These are phyloP conservation scores for Brenthis daphne DNA, from an alignment of 2,888 invertebrate species.

Conservation along the genomic window DNA sequence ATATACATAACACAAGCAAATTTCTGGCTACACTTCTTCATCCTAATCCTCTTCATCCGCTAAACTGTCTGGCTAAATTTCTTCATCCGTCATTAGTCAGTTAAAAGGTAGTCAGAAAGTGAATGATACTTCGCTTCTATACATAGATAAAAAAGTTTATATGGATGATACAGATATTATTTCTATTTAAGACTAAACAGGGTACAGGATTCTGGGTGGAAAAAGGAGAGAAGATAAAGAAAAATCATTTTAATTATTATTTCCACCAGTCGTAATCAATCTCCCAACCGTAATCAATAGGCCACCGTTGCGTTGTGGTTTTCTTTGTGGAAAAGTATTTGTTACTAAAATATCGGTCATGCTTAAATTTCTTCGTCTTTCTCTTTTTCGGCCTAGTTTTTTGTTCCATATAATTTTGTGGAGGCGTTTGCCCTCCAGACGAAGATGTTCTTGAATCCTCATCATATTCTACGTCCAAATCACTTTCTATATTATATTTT, in stretches of 20 bases:
- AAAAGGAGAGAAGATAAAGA: neutral
- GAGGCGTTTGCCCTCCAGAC: neutral
- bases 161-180: neutral
- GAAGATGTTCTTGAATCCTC: neutral
- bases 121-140: no score
- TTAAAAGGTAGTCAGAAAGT: no score
- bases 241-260: neutral
- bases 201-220: no score
- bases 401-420: neutral
- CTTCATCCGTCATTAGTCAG: no score
- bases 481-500: constrained; percentile 43
- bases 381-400: neutral
- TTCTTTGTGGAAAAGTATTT: neutral
- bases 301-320: constrained; percentile 43
- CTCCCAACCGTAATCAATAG: constrained; percentile 53
- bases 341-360: constrained; percentile 1
- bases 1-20: no score
- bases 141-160: neutral
- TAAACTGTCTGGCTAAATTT: no score
- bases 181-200: neutral
- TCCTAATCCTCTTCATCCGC: no score
- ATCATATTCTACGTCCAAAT: constrained; percentile 17
- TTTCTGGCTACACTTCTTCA: no score
- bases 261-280: constrained; percentile 46
- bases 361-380: constrained; percentile 8